Conservation (phyloP, 2,113 vertebrate species). For the Antigone vipio region DNA sequence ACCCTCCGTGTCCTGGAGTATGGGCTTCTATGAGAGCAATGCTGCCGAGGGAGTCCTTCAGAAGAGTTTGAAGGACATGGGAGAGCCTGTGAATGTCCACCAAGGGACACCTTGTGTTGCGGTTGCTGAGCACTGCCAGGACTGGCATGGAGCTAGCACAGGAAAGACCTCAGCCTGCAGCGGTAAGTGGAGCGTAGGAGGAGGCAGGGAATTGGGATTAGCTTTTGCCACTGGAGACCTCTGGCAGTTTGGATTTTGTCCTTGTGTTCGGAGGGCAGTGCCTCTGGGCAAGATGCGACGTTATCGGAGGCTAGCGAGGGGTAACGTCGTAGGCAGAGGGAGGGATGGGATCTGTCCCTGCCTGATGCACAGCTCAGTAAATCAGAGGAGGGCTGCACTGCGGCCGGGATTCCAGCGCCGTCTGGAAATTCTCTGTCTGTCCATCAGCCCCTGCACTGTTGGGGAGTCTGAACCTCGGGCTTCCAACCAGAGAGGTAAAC, state of each 20-base stretch:
- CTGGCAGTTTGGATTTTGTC: not conserved
- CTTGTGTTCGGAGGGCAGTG: not conserved
- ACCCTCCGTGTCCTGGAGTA: fast-evolving
- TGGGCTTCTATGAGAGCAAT: not conserved
- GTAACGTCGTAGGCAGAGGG: fast-evolving
- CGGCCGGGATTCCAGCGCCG: fast-evolving
- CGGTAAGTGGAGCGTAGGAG: fast-evolving
- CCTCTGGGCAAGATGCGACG: fast-evolving
- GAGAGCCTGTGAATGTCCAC: not conserved
- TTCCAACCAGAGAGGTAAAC: not conserved
- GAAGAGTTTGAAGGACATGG: not conserved
- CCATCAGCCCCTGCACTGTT: not conserved
- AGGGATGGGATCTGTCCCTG: not conserved
- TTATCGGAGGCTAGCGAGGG: fast-evolving
- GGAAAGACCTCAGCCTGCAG: not conserved
- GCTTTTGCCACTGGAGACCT: not conserved
- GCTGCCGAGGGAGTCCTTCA: not conserved
- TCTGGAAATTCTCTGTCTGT: not conserved
- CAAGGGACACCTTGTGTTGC: not conserved
- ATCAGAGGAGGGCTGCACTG: not conserved
- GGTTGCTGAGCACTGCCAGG: not conserved
- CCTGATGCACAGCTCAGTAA: not conserved
- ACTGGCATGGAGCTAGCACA: fast-evolving
- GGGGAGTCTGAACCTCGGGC: not conserved
- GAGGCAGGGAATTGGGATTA: not conserved